These are phyloP conservation scores for Sturnira hondurensis DNA, from an alignment of 2,113 vertebrate species.

Conservation along the genomic window DNA sequence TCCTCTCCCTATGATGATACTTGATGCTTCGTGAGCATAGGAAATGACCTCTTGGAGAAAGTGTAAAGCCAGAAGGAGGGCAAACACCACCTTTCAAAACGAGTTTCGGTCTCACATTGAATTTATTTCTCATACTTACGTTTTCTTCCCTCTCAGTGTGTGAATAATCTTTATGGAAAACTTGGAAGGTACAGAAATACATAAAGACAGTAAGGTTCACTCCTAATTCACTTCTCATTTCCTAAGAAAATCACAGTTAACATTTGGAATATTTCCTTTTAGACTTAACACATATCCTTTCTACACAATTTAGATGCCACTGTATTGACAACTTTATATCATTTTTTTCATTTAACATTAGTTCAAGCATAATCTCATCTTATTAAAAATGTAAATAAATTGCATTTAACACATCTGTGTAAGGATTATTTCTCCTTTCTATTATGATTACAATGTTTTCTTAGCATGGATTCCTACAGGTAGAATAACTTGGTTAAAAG, in stretches of 20 bases:
- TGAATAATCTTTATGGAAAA: background rate
- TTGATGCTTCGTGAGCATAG: background rate
- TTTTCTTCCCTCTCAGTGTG: background rate
- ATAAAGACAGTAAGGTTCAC: background rate
- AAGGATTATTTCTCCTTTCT: background rate
- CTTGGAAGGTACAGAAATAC: background rate
- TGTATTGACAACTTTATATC: background rate
- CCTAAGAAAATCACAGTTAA: slow-evolving; percentile 15
- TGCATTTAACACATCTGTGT: background rate
- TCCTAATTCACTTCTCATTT: background rate
- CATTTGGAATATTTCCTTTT: slow-evolving; percentile 15
- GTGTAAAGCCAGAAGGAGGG: background rate
- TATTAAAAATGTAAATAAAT: background rate
- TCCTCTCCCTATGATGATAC: background rate
- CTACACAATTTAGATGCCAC: background rate
- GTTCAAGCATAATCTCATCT: background rate
- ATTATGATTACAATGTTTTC: background rate
- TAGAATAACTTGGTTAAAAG: slow-evolving; percentile 3
- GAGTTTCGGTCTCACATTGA: background rate
- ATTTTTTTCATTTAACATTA: slow-evolving; percentile 14
- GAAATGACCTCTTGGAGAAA: background rate
- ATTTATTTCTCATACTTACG: background rate
- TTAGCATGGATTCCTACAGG: background rate
- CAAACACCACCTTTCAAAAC: background rate
- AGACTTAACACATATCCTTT: background rate